Conservation (phyloP, 2,113 vertebrate genomes). For the Ceyx margarethae region DNA sequence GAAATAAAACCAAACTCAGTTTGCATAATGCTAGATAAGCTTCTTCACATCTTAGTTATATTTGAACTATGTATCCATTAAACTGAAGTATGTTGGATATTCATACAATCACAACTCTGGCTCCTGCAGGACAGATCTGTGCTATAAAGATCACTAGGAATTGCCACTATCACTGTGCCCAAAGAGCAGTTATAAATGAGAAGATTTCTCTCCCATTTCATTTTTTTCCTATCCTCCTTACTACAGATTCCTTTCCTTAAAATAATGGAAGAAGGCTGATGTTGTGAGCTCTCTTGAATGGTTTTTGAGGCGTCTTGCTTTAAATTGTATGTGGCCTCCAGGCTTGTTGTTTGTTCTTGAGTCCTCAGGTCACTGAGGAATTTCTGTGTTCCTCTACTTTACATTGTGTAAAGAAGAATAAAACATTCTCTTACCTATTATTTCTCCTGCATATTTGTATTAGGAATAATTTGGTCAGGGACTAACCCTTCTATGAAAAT, state of each 20-base stretch:
- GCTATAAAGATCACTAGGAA: neutral
- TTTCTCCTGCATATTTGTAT: neutral
- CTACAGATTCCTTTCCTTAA: neutral
- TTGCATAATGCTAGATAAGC: neutral
- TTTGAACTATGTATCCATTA: neutral
- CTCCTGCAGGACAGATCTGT: neutral
- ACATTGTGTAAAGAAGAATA: neutral
- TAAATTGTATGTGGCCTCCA: neutral
- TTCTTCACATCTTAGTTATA: neutral
- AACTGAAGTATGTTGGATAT: neutral
- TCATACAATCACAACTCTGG: neutral
- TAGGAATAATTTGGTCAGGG: neutral
- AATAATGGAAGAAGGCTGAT: neutral
- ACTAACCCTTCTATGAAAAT: neutral
- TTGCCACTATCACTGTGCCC: neutral
- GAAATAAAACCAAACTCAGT: slow-evolving; percentile 4
- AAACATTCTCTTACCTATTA: neutral
- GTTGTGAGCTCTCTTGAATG: neutral
- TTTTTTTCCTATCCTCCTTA: neutral
- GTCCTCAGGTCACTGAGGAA: neutral
- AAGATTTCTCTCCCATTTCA: neutral
- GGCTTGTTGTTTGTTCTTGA: neutral
- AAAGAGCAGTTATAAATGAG: neutral
- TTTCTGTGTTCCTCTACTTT: neutral
- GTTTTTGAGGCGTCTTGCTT: neutral